Percentiles rank a stretch among this genome's conserved stretches.
These are phyloP conservation scores for Lampris megalopsis DNA, from an alignment of 2,113 vertebrate species.

Conservation along the genomic window DNA sequence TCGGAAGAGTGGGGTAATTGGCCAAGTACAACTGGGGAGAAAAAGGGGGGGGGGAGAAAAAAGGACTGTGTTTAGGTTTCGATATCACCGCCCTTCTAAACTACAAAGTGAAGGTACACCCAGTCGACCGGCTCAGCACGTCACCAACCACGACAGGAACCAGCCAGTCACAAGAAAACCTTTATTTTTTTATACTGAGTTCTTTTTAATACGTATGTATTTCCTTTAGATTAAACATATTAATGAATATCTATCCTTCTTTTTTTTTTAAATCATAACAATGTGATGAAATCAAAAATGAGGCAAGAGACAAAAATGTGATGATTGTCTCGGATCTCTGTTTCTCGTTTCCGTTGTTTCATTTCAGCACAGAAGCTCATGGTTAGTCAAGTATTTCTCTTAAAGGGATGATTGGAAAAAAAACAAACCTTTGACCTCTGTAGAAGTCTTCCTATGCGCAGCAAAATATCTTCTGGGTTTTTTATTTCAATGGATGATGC, in stretches of 20 bases:
- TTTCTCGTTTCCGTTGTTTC: constrained; percentile 68
- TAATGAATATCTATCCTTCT: constrained; percentile 66
- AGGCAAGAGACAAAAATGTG: constrained; percentile 42
- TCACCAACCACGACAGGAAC: constrained; percentile 42
- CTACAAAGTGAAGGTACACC: constrained; percentile 48
- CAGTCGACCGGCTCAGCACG: constrained; percentile 40
- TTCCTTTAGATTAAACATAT: constrained; percentile 66
- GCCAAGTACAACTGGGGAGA: no score
- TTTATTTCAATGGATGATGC: constrained; percentile 77
- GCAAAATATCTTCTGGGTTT: constrained; percentile 76
- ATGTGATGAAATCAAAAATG: constrained; percentile 41
- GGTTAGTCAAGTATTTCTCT: constrained; percentile 79
- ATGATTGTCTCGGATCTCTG: constrained; percentile 59
- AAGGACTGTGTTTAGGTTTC: constrained; percentile 29
- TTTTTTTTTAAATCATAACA: constrained; percentile 40
- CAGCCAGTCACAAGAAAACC: constrained; percentile 61
- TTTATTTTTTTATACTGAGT: constrained; percentile 81
- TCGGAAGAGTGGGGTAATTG: no score
- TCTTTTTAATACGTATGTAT: constrained; percentile 59
- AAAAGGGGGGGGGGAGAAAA: no score
- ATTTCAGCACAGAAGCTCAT: constrained; percentile 67
- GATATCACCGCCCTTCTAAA: constrained; percentile 58
- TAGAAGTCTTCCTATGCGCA: constrained; percentile 86
- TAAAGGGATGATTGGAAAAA: constrained; percentile 78
- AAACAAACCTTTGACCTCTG: constrained; percentile 82